phyloP scores from a whole-genome alignment of 2,113 vertebrate species.

The Mola mola region DNA sequence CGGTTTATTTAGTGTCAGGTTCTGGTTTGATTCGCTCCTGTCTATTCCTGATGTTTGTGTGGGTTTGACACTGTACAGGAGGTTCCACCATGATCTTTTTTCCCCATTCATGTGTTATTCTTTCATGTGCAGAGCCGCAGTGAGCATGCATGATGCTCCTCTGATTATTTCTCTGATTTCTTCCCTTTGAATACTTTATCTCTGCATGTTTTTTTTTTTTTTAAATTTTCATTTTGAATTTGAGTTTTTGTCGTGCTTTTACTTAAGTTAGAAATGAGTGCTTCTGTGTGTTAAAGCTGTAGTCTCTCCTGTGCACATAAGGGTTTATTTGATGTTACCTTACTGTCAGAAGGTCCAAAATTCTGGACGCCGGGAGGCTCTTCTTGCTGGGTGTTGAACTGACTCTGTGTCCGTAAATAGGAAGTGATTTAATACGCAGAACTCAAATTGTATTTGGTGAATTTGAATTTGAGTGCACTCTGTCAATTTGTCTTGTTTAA shows the following conservation, averaged over 20 bases:
- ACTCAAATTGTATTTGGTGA: slow-evolving; percentile 78
- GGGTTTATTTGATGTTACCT: not conserved
- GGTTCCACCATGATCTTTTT: not conserved
- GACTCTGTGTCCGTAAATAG: no score
- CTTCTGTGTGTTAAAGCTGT: slow-evolving; percentile 14
- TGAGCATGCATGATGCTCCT: not conserved
- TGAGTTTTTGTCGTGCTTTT: slow-evolving; percentile 27
- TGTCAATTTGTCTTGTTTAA: no score
- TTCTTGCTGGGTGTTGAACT: no score
- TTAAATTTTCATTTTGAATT: slow-evolving; percentile 33
- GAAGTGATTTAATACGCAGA: no score
- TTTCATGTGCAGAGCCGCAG: not conserved
- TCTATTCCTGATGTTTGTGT: slow-evolving; percentile 10
- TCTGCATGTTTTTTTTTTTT: slow-evolving; percentile 26
- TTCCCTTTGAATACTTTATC: slow-evolving; percentile 3
- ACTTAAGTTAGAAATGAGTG: slow-evolving; percentile 15
- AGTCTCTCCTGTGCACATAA: not conserved
- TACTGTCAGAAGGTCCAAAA: not conserved
- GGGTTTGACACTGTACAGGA: slow-evolving; percentile 27
- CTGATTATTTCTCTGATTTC: not conserved
- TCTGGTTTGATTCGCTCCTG: slow-evolving; percentile 14
- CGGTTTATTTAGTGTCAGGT: slow-evolving; percentile 12
- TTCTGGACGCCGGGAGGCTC: not conserved
- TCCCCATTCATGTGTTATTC: slow-evolving; percentile 12
- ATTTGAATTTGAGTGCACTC: slow-evolving; percentile 87